These are phyloP conservation scores for Anarhynchus alexandrinus DNA, from an alignment of 2,113 vertebrate species.

Conservation along the genomic window DNA sequence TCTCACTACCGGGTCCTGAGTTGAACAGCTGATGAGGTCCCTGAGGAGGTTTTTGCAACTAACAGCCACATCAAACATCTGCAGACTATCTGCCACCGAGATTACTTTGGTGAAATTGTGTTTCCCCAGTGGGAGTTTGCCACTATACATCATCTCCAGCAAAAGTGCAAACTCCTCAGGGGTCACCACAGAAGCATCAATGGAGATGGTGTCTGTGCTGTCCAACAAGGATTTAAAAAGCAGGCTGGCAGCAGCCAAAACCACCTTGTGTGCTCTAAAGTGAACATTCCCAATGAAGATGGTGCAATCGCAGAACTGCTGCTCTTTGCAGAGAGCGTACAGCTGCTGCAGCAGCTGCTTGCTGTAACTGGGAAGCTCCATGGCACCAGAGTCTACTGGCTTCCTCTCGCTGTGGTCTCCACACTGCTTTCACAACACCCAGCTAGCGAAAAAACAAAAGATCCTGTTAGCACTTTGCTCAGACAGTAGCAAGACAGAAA, in stretches of 20 bases:
- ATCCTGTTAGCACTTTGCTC: not conserved
- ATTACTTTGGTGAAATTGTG: slow-evolving; percentile 85
- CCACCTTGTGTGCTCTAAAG: slow-evolving; percentile 85
- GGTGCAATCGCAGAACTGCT: slow-evolving; percentile 86
- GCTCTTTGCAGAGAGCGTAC: slow-evolving; percentile 80
- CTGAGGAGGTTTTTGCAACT: slow-evolving; percentile 85
- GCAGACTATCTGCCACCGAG: slow-evolving; percentile 84
- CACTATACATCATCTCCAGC: slow-evolving; percentile 86
- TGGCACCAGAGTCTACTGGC: not conserved
- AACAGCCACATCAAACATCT: slow-evolving; percentile 91
- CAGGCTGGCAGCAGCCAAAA: slow-evolving; percentile 87
- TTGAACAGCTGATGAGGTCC: slow-evolving; percentile 73
- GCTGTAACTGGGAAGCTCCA: slow-evolving; percentile 87
- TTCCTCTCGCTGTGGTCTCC: not conserved
- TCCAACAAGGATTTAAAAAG: slow-evolving; percentile 86
- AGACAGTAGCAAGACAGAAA: not conserved
- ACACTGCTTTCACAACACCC: not conserved
- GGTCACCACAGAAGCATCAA: slow-evolving; percentile 79
- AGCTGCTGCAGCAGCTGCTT: slow-evolving; percentile 87
- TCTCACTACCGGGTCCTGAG: slow-evolving; percentile 23
- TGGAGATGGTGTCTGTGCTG: slow-evolving; percentile 83
- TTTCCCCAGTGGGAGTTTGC: slow-evolving; percentile 83
- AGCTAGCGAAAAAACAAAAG: not conserved
- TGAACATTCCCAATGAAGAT: slow-evolving; percentile 76
- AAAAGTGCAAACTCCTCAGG: slow-evolving; percentile 84